Base-by-base conservation (phyloP, 2,113 vertebrate genomes). In the Silurus glanis region DNA sequence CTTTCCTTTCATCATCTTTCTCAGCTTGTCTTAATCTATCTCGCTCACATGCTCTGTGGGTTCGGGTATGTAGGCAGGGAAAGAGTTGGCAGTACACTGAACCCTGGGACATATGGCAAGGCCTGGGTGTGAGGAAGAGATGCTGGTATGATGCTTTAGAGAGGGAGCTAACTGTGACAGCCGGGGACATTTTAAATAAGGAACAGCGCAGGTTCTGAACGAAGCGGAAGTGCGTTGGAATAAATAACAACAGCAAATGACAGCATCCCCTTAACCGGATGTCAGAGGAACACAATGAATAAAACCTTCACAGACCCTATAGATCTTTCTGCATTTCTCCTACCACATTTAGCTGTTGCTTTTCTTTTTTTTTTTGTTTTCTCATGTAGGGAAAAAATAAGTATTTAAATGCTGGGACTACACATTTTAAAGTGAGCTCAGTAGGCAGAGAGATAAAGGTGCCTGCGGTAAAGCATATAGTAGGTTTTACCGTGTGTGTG, bases 391-490 rank as follows among this genome's bases (percentile, higher is more conserved):
- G 74, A 75, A 64, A 83, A 78, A 19, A 45, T 14, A 59, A 49
- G 28, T 25, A 12, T 75, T 84, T 89, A 81, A 66, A 76, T 17
- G 28, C 67, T 55, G 80, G 83, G 80, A n/a, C 17, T 80, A 28
- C 47, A 59, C 56, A 83, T 66, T 64, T 74, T 28, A 74, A 83
- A 87, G 74, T 69, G 45, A 86, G 81, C 85, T 85, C 62, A 89
- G 86, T 90, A 83, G 64, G 84, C 58, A 62, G 75, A 91, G 86
- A 49, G 84, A 87, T 88, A 86, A 91, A 89, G 88, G 88, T 90
- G 91, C 91, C 91, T 91, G 89, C 76, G 87, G 72, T 91, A 89
- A 58, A 78, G 86, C 85, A 89, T 82, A 84, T 58, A 67, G 87
- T 85, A 84, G 87, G 90, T 90, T 84, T 83, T 45, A 17, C 45